Evolutionary conservation across 2,797 vertebrate genomes (phyloP).

Genomic region (Sphaeramia orbicularis): DNA sequence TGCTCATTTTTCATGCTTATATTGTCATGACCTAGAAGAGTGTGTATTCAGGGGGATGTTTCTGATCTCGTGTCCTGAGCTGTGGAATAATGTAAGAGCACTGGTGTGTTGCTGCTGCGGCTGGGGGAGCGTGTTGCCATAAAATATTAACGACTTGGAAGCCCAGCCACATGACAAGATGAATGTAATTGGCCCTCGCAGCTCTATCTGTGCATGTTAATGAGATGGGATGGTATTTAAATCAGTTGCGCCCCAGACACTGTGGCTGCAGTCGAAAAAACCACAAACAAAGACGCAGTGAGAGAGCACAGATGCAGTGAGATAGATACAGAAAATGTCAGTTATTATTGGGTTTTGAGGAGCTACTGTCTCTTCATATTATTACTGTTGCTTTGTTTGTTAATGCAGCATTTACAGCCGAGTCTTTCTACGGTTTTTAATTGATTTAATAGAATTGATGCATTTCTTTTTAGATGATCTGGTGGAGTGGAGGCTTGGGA

Average conservation of each 20-base stretch:
- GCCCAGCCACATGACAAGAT: constrained; percentile 86
- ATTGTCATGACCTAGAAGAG: constrained; percentile 79
- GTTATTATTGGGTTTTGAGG: constrained; percentile 52
- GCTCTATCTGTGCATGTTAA: constrained; percentile 89
- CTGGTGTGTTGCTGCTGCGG: constrained; percentile 81
- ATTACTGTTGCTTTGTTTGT: constrained; percentile 36
- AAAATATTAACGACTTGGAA: constrained; percentile 89
- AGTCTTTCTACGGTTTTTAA: constrained; percentile 44
- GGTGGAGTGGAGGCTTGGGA: not conserved
- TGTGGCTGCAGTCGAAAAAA: constrained; percentile 73
- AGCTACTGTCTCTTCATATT: constrained; percentile 32
- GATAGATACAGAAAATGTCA: constrained; percentile 74
- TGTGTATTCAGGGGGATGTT: constrained; percentile 74
- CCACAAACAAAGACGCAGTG: constrained; percentile 79
- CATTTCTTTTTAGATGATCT: constrained; percentile 28
- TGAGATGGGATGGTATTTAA: constrained; percentile 88
- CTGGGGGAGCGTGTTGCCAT: constrained; percentile 83
- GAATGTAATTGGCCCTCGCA: constrained; percentile 89
- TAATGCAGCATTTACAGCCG: constrained; percentile 37
- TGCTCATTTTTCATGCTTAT: constrained; percentile 74
- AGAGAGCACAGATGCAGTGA: constrained; percentile 66
- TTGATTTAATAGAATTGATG: constrained; percentile 30
- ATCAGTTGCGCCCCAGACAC: constrained; percentile 78
- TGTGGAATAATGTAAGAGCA: constrained; percentile 83
- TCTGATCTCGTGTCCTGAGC: constrained; percentile 76